Conservation (phyloP, 2,888 invertebrate genomes). For the Torymus aiolomorphi region DNA sequence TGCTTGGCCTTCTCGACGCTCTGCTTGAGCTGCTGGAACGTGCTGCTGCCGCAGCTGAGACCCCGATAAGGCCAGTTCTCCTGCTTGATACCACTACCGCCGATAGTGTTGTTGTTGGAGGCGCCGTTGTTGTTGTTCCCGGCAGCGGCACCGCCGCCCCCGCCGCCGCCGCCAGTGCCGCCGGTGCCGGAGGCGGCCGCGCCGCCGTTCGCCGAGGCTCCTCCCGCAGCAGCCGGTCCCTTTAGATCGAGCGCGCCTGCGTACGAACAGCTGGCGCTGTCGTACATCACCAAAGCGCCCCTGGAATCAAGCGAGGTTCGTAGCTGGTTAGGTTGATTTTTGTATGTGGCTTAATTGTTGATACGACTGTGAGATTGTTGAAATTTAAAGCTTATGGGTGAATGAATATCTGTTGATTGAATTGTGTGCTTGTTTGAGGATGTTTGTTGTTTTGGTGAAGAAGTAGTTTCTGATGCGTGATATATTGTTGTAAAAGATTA, state of each 20-base stretch:
- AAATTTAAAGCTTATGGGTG: too few species aligned
- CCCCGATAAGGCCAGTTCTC: conserved; percentile 80
- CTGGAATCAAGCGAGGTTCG: conserved; percentile 60
- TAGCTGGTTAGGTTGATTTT: too few species aligned
- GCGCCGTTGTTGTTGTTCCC: conserved; percentile 65
- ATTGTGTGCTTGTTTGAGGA: too few species aligned
- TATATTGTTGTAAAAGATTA: too few species aligned
- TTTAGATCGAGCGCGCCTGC: conserved; percentile 89
- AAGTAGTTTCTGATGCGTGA: too few species aligned
- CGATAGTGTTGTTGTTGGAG: conserved; percentile 55
- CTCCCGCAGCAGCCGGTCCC: conserved; percentile 80
- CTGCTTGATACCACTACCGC: conserved; percentile 74
- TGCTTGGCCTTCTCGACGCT: conserved; percentile 94
- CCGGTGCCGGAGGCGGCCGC: conserved; percentile 60
- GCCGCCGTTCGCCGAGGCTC: conserved; percentile 71
- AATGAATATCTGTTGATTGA: too few species aligned
- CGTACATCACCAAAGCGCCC: conserved; percentile 84
- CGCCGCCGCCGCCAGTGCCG: conserved; percentile 67
- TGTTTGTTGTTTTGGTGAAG: too few species aligned
- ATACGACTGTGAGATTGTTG: too few species aligned
- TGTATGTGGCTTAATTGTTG: too few species aligned
- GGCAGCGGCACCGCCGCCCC: conserved; percentile 66
- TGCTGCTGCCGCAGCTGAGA: conserved; percentile 86
- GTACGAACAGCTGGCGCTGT: conserved; percentile 92
- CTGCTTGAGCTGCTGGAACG: conserved; percentile 92